A percentile compares a stretch with the other conserved stretches of the same genome.
phyloP scores from a whole-genome alignment of 2,888 invertebrate species.

The Oligia fasciuncula region DNA sequence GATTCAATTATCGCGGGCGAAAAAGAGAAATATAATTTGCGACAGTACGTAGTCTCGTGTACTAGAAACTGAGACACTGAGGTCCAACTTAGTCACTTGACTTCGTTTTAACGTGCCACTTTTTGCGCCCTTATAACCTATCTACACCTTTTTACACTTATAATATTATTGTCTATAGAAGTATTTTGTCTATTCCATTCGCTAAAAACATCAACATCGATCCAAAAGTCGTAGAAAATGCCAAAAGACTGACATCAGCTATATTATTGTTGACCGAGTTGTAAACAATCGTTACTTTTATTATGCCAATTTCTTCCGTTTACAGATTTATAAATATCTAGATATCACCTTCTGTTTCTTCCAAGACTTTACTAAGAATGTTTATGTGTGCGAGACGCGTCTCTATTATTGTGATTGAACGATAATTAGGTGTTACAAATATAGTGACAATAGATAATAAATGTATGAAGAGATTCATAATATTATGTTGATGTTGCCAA shows the following conservation, averaged over 20 bases:
- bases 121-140: too few relatives aligned
- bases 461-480: slow-evolving; percentile 64
- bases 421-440: slow-evolving; percentile 68
- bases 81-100: too few relatives aligned
- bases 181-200: slow-evolving; percentile 30
- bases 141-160: too few relatives aligned
- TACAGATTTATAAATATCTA: slow-evolving; percentile 57
- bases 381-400: slow-evolving; percentile 63
- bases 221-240: slow-evolving; percentile 38
- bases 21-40: too few relatives aligned
- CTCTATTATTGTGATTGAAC: slow-evolving; percentile 68
- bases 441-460: slow-evolving; percentile 73
- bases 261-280: slow-evolving; percentile 20
- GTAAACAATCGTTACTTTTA: slow-evolving; percentile 56
- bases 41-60: too few relatives aligned
- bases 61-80: too few relatives aligned
- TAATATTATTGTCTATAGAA: background rate
- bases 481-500: slow-evolving; percentile 77
- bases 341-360: slow-evolving; percentile 51
- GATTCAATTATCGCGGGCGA: too few relatives aligned
- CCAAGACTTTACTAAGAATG: slow-evolving; percentile 54
- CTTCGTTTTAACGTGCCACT: too few relatives aligned
- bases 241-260: slow-evolving; percentile 62
- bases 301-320: slow-evolving; percentile 57
- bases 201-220: slow-evolving; percentile 29